Evolutionary conservation across 2,797 vertebrate genomes (phyloP), one percentile per base, ranked within the genome.

Genomic region (Caiman crocodilus): DNA sequence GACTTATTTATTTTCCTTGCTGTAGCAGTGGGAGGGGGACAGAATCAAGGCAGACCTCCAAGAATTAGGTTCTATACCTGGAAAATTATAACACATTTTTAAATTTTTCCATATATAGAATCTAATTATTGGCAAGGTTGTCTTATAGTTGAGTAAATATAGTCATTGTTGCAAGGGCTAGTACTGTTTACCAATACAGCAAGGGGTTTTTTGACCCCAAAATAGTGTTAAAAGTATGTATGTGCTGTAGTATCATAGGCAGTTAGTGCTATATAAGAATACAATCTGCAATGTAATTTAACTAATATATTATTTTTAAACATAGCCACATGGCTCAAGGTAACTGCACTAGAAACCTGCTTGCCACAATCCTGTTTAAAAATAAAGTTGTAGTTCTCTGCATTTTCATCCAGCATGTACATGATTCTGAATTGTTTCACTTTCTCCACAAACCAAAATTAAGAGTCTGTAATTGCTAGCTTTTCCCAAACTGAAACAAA

Each of bases 261-360:
- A 69, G 59, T 8, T 84, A 55, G 32, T 0, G 0, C 2, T 4
- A 1, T 35, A 4, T 73, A 23, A 28, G 58, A 26, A 59, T 64
- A 21, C 15, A 35, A 15, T 79, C 58, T 17, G 17, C 28, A 14
- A 56, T 4, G 1, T 69, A 50, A 65, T 65, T 58, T 55, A 42
- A 65, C 20, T 89, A 35, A 42, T 58, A 9, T 0, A 73, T 9
- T 35, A 55, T 21, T 60, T 55, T 26, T 76, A 91, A 32, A 79
- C 65, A 7, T 32, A 61, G 14, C 5, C 26, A 20, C 4, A 0
- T n/a, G 58, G 14, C 71, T 88, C 1, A 0, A 16, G 13, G 65
- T 67, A 12, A 35, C 16, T 78, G 28, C 50, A 59, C 56, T 76
- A 14, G 56, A 69, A 92, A 30, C 57, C 73, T 28, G 6, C 61